Base-by-base conservation (phyloP, 2,113 vertebrate species). In the Spermophilus dauricus region DNA sequence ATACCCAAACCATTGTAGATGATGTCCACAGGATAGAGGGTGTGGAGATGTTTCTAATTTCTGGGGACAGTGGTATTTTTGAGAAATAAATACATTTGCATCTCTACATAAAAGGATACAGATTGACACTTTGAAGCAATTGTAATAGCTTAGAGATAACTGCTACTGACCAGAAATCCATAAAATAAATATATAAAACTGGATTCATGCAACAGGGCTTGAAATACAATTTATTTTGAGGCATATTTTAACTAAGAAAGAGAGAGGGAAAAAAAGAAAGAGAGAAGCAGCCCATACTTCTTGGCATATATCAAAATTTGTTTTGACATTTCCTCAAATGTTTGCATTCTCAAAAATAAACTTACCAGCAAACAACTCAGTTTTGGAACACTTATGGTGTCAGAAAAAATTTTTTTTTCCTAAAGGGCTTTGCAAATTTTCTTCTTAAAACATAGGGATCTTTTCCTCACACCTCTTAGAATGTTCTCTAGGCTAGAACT, bases 261-360 rank as follows among this genome's bases (percentile, higher is more conserved):
- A 26, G 73, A 48, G n/a, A 51, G 48, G 13, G 12, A 13, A 13
- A 51, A 51, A 13, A 51, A 51, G 48, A 75, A 34, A 53, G n/a
- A 92, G 72, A 89, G 26, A 76, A 70, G 32, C 81, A 10, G 28
- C 14, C 34, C 32, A 58, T 72, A 80, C 1, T 89, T 5, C 22
- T 83, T 89, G 80, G 39, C 76, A 96, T 91, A 75, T 81, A 73
- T 89, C 63, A 97, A 91, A 86, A 70, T 84, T 89, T 97, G 32
- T 94, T 97, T 97, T 92, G 92, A 94, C 63, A 86, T 70, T 90
- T 61, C 32, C 24, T 97, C 75, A 96, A 95, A 78, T 92, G 70
- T 96, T 97, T 97, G 65, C 22, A 81, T 89, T 95, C 37, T 83
- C n/a, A 86, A 93, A 96, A 97, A 92, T 86, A 97, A 94, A 93